Percentiles rank a stretch among this genome's conserved stretches.
Evolutionary conservation across 1,140 invertebrate species (phyloP).

Genomic region (Pentalonia nigronervosa): DNA sequence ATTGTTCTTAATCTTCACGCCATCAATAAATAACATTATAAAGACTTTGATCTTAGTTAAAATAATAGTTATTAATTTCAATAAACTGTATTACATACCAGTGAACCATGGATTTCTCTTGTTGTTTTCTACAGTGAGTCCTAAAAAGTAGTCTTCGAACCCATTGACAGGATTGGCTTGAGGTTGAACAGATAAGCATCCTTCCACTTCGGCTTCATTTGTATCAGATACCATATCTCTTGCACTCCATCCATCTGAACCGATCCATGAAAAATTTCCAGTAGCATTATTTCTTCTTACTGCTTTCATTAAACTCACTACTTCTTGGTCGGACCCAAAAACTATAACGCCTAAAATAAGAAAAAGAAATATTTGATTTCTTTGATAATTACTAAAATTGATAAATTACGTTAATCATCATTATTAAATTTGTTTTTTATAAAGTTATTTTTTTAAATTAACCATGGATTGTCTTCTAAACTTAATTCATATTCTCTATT

Average conservation of each 20-base stretch:
- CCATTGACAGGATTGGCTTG: constrained; percentile 85
- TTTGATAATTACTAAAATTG: background rate
- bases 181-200: constrained; percentile 90
- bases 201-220: constrained; percentile 87
- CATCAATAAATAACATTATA: background rate
- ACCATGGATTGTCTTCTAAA: background rate
- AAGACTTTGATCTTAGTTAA: background rate
- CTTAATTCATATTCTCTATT: background rate
- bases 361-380: background rate
- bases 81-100: constrained; percentile 69
- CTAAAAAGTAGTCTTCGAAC: constrained; percentile 89
- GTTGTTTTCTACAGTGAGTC: constrained; percentile 81
- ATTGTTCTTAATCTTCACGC: background rate
- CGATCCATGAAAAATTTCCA: constrained; percentile 91
- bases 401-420: constrained; percentile 58
- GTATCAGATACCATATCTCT: constrained; percentile 85
- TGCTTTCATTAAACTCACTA: constrained; percentile 91
- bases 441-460: background rate
- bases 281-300: constrained; percentile 87
- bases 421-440: background rate
- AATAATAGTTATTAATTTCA: background rate
- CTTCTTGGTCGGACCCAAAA: constrained; percentile 95
- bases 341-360: constrained; percentile 85
- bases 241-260: constrained; percentile 92
- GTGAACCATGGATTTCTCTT: constrained; percentile 92